Base-by-base conservation (phyloP, 1,140 invertebrate species). In the Helicoverpa armigera region DNA sequence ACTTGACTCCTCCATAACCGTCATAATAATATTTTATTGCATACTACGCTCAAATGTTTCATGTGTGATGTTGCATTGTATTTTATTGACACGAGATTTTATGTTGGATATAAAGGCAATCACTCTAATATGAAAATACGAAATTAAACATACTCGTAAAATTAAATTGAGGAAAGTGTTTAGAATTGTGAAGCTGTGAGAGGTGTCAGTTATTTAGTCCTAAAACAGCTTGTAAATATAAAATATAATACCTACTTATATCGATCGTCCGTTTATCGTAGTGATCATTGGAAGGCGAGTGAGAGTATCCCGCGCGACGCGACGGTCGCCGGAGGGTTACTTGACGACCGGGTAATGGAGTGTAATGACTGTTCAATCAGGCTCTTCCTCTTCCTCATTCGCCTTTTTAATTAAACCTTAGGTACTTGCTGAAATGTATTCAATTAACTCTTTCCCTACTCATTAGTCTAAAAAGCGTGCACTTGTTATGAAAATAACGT, bases 41-140 rank as follows among this genome's bases (percentile, higher is more conserved):
- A 3, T 43, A 50, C 65, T 50, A 43, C 35, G 35, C 5, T 43
- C 50, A 69, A 50, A 69, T 67, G 43, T 50, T 69, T 50, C 65
- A 69, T 50, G 43, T 50, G 43, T 69, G 11, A 69, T 18, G 43
- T 69, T 50, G 43, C 43, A 50, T 69, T 69, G 65, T 69, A 69
- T 69, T 69, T 69, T 69, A 69, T 69, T 18, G 43, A 23, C 35
- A 18, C 2, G 3, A 43, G 18, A 43, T 69, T 69, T 69, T 69
- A 69, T 69, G 9, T 43, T 43, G 35, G 35, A 7, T 9, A 43
- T 43, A 43, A 43, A 50, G 35, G 12, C 13, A 1, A 23, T 2
- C 65, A 48, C n/a, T 67, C 23, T 13, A 4, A 35, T n/a, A 69
- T 43, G 2, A n/a, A 65, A 18, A 12, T 14, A 67, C 35, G 14